Evolutionary conservation across 2,888 invertebrate genomes (phyloP).

Genomic region (Andrena chrysosceles): DNA sequence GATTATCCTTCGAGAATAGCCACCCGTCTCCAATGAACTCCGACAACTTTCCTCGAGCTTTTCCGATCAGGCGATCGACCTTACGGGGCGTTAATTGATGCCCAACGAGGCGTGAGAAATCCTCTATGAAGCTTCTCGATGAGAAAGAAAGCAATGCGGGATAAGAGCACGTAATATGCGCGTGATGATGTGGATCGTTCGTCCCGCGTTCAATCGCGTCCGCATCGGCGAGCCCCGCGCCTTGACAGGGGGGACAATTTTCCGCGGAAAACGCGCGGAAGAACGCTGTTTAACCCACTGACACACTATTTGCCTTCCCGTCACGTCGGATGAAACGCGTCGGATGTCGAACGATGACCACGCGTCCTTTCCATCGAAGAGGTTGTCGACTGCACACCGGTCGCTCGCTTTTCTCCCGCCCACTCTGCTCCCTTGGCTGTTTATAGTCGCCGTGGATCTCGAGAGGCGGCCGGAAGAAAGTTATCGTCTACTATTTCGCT

Average conservation of each 20-base stretch:
- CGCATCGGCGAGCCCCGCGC: background rate
- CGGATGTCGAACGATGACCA: constrained; percentile 2
- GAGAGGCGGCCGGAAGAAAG: background rate
- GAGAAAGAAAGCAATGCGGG: constrained; percentile 17
- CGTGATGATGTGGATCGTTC: background rate
- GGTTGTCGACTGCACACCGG: background rate
- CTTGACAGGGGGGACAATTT: constrained; percentile 22
- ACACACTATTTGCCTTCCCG: constrained; percentile 44
- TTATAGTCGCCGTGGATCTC: background rate
- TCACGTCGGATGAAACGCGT: constrained; percentile 29
- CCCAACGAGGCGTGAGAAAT: constrained; percentile 8
- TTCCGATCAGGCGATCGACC: constrained; percentile 8
- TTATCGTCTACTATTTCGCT: constrained; percentile 13
- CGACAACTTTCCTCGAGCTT: background rate
- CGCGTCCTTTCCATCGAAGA: background rate
- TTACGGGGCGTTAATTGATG: background rate
- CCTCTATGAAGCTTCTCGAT: background rate
- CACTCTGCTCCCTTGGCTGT: background rate
- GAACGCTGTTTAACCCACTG: constrained; percentile 50
- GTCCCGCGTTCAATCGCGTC: constrained; percentile 15
- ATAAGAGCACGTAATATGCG: constrained; percentile 10
- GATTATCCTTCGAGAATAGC: background rate
- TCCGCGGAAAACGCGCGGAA: constrained; percentile 22
- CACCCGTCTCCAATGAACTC: background rate
- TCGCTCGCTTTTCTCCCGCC: background rate